Evolutionary conservation across 2,797 vertebrate species (phyloP).

Genomic region (Mastacembelus armatus): DNA sequence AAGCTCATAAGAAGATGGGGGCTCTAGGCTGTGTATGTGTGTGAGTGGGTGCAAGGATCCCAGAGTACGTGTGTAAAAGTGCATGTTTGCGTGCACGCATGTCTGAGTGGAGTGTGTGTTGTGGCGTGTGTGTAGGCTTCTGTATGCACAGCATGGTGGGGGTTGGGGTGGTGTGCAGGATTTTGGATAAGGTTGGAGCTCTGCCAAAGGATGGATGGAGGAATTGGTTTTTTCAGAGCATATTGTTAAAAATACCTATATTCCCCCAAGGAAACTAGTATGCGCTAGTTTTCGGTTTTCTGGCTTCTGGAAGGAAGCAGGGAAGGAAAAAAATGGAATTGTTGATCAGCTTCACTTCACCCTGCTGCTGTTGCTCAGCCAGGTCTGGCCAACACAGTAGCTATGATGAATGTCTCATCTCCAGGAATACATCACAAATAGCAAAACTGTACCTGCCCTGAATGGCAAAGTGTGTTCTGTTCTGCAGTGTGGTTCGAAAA

Average conservation of each 20-base stretch:
- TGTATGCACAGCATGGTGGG: constrained; percentile 56
- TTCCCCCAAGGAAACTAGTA: constrained; percentile 61
- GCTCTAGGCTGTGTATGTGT: constrained; percentile 64
- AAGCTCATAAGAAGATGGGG: constrained; percentile 70
- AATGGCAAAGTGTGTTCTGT: constrained; percentile 71
- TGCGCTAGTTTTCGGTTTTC: constrained; percentile 57
- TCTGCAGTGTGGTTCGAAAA: constrained; percentile 65
- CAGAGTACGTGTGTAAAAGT: constrained; percentile 28
- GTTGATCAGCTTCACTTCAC: constrained; percentile 78
- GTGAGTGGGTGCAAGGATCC: constrained; percentile 12
- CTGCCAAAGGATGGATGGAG: constrained; percentile 72
- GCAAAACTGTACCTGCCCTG: constrained; percentile 76
- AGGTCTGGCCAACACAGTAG: constrained; percentile 72
- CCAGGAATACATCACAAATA: constrained; percentile 81
- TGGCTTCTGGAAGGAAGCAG: constrained; percentile 56
- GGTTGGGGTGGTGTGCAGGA: constrained; percentile 61
- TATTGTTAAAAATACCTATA: constrained; percentile 78
- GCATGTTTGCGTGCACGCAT: constrained; percentile 24
- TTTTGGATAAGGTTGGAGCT: constrained; percentile 73
- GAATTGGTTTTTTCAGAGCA: constrained; percentile 60
- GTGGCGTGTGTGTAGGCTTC: constrained; percentile 61
- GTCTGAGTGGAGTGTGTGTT: constrained; percentile 27
- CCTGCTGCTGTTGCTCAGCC: constrained; percentile 73
- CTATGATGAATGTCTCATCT: constrained; percentile 82
- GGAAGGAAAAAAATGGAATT: constrained; percentile 67